These are phyloP conservation scores for Drosophila micromelanica DNA, from an alignment of 1,140 invertebrate species.

Conservation along the genomic window DNA sequence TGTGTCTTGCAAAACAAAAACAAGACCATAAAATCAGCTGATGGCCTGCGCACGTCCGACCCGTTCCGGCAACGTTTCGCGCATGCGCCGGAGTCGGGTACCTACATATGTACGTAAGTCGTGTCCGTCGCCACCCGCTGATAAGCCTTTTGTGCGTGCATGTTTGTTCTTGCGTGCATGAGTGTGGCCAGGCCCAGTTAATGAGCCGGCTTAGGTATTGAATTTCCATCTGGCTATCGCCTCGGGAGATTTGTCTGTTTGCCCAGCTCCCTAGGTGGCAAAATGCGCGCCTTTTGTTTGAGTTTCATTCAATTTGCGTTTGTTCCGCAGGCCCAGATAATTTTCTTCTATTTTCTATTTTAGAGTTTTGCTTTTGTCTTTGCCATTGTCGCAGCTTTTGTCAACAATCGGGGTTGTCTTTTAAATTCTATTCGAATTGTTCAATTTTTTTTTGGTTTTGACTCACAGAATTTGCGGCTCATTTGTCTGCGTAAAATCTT, in stretches of 20 bases:
- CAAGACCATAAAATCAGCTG: conserved; percentile 64
- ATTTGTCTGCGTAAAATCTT: conserved; percentile 43
- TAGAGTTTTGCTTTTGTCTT: neutral
- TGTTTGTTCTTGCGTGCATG: conserved; percentile 65
- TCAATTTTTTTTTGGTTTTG: conserved; percentile 35
- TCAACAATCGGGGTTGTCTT: conserved; percentile 14
- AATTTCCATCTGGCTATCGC: neutral
- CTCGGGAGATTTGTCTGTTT: conserved; percentile 3
- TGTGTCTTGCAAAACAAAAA: conserved; percentile 70
- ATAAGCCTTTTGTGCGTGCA: conserved; percentile 51
- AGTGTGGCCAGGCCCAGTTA: conserved; percentile 18
- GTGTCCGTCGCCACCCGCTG: conserved; percentile 27
- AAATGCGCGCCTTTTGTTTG: conserved; percentile 55
- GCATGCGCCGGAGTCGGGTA: neutral
- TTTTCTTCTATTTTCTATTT: conserved; percentile 17
- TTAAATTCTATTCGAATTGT: conserved; percentile 35
- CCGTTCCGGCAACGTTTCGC: conserved; percentile 29
- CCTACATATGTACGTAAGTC: conserved; percentile 16
- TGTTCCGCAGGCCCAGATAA: conserved; percentile 57
- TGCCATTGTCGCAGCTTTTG: conserved; percentile 32
- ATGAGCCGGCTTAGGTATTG: neutral
- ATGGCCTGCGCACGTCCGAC: conserved; percentile 34
- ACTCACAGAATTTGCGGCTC: conserved; percentile 45
- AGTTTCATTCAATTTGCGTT: conserved; percentile 69
- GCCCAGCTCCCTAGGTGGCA: conserved; percentile 52